Evolutionary conservation across 37 sponge, comb jelly and placozoan species (phyloP).

Genomic region (Hormiphora californensis): DNA sequence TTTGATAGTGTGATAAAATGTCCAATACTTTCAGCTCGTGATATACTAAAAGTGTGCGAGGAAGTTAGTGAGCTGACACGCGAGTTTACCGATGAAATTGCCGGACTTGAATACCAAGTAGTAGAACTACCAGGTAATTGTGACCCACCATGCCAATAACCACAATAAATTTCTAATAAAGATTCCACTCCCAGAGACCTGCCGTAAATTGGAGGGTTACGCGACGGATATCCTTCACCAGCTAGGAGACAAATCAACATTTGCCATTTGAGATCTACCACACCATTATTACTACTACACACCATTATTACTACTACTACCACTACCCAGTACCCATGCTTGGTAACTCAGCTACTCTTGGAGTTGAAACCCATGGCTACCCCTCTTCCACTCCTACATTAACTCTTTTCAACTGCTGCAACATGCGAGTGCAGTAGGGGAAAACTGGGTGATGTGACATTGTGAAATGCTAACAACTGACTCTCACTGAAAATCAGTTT

Average conservation of each 20-base stretch:
- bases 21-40: background rate
- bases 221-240: background rate
- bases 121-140: background rate
- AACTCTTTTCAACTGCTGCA: background rate
- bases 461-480: no score
- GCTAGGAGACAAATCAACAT: background rate
- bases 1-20: no score
- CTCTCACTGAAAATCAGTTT: no score
- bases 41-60: slow-evolving; percentile 10
- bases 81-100: background rate
- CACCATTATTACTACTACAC: no score
- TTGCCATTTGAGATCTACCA: no score
- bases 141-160: background rate
- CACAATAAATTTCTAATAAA: background rate
- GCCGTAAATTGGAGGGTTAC: background rate
- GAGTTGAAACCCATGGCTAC: background rate
- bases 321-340: no score
- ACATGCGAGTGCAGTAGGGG: no score
- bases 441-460: no score
- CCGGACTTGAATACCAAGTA: background rate
- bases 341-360: no score
- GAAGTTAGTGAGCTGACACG: slow-evolving; percentile 23
- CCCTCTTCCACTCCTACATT: background rate
- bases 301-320: no score
- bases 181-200: background rate